Conservation (phyloP, 2,113 vertebrate genomes). For the Callipepla californica region DNA sequence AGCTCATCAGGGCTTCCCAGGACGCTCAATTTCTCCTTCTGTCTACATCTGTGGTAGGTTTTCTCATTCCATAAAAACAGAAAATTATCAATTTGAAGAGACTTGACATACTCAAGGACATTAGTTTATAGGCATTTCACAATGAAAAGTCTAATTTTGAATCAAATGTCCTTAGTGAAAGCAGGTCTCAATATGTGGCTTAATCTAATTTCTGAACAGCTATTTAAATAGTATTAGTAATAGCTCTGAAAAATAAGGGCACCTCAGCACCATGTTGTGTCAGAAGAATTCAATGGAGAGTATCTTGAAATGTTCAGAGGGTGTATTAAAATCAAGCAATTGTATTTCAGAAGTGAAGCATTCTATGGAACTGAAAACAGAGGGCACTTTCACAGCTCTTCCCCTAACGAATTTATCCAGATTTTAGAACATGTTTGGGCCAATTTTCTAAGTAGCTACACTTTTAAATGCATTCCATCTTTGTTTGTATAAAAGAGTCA, state of each 20-base stretch:
- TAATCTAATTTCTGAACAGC: neutral
- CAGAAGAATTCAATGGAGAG: neutral
- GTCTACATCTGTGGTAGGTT: neutral
- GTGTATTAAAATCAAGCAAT: neutral
- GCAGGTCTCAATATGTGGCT: neutral
- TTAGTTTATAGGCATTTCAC: neutral
- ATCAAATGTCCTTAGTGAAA: rapidly evolving
- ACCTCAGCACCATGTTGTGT: neutral
- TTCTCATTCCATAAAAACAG: neutral
- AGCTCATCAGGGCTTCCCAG: neutral
- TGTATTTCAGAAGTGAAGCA: constrained; percentile 19
- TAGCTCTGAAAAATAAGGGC: neutral
- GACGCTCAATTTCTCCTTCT: neutral
- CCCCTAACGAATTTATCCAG: constrained; percentile 23
- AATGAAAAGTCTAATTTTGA: neutral
- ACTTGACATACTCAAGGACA: neutral
- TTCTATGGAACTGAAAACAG: neutral
- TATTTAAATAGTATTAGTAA: neutral
- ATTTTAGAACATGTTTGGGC: constrained; percentile 16
- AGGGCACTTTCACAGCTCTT: constrained; percentile 17
- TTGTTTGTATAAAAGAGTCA: constrained; percentile 60
- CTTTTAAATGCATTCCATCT: constrained; percentile 50
- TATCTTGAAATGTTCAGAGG: neutral
- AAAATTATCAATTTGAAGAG: neutral
- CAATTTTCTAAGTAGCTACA: constrained; percentile 51